Conservation (phyloP, 2,113 vertebrate species). For the human (Homo sapiens) region GRCh38 chr9:117492501-117493000, state of each 20-base stretch:
- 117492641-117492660: neutral
- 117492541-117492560: neutral
- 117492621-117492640: neutral
- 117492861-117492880: neutral
- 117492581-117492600: neutral
- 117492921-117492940: no score
- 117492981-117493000: neutral
- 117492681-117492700: neutral
- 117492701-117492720: neutral
- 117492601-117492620: neutral
- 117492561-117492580: neutral
- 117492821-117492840: neutral
- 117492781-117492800: neutral
- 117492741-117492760: neutral
- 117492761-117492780: accelerated
- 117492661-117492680: neutral
- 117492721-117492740: neutral
- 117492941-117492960: neutral
- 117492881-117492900: neutral
- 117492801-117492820: neutral
- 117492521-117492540: neutral
- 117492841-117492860: neutral
- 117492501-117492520: neutral
- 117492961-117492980: neutral
- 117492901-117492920: neutral